Base-by-base conservation (phyloP, 1,140 invertebrate genomes). In the Drosophila repleta region DNA sequence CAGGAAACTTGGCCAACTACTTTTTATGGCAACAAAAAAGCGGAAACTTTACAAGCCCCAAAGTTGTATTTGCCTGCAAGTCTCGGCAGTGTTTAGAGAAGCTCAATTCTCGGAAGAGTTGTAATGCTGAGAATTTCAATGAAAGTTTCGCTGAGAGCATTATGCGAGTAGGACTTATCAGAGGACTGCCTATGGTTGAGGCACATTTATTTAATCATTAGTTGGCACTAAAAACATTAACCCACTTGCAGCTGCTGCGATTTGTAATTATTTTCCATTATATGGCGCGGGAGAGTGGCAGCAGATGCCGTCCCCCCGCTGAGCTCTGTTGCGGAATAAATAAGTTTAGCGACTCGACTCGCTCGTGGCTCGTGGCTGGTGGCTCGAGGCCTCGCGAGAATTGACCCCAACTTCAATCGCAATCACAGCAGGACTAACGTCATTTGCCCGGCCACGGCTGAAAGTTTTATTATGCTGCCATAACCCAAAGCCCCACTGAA, bases 221-320 rank as follows among this genome's bases (percentile, higher is more conserved):
- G 87, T 87, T 82, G 73, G 43, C 76, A 83, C 83, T 87, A 79
- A 60, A 61, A 41, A 46, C 45, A 58, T 62, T 76, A 76, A 74
- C 67, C 76, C 67, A 68, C 24, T 72, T 72, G 65, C 56, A 72
- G 60, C 62, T 53, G 51, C 56, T 67, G 58, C 65, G 79, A 76
- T 79, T 83, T 87, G 65, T 88, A 87, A 87, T 87, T 88, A 87
- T 87, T 87, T 87, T 88, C 83, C 61, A 87, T 87, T 87, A 87
- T 88, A 83, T 73, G 80, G 10, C 3, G 18, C 17, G 21, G 18
- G 45, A 11, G 45, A 1, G 45, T 13, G 45, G 45, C 4, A 2
- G 39, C n/a, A 39, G 61, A 60, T 43, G 67, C 21, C 35, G 61
- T n/a, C n/a, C n/a, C n/a, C 56, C 32, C 39, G 56, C 29, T 24